Conservation (phyloP, 2,797 vertebrate species). For the Denticeps clupeoides region DNA sequence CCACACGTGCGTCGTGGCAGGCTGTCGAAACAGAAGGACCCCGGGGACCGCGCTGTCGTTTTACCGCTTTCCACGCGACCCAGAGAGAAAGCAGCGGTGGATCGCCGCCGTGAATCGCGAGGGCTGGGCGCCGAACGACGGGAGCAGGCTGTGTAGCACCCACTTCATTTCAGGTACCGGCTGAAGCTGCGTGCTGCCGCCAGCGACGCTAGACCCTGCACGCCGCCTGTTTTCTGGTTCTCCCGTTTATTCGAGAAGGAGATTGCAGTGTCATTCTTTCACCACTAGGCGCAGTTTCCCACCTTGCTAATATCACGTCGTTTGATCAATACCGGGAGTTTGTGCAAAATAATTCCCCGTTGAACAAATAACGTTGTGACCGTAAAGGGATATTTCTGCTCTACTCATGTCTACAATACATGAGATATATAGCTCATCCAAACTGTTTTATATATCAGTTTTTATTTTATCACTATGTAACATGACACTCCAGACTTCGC, state of each 20-base stretch:
- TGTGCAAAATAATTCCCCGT: too few relatives aligned
- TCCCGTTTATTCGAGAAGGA: background rate
- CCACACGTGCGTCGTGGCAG: constrained; percentile 62
- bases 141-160: constrained; percentile 59
- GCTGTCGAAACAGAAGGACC: constrained; percentile 61
- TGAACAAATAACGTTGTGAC: too few relatives aligned
- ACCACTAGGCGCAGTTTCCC: constrained; percentile 3
- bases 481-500: too few relatives aligned
- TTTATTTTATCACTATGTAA: too few relatives aligned
- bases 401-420: too few relatives aligned
- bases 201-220: too few relatives aligned
- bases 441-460: too few relatives aligned
- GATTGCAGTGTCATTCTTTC: background rate
- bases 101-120: constrained; percentile 59
- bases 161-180: constrained; percentile 61
- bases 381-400: too few relatives aligned
- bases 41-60: constrained; percentile 55
- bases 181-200: too few relatives aligned
- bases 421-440: too few relatives aligned
- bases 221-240: background rate
- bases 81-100: constrained; percentile 62
- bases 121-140: constrained; percentile 61
- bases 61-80: constrained; percentile 62
- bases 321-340: too few relatives aligned
- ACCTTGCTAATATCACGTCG: too few relatives aligned